Base-by-base conservation (phyloP, 2,797 vertebrate species). In the Dermochelys coriacea region DNA sequence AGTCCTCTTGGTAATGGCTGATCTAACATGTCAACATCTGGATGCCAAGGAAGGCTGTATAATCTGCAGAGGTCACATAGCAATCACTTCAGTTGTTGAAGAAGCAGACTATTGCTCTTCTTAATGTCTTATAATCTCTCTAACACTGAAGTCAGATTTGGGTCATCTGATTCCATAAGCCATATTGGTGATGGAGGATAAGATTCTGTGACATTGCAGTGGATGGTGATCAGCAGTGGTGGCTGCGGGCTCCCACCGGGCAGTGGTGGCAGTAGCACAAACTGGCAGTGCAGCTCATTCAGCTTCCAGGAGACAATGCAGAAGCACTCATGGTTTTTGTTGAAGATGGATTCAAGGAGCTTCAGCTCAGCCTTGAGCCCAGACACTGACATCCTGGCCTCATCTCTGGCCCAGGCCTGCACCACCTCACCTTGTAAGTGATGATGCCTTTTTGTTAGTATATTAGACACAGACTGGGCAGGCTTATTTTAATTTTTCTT, bases 141-240 rank as follows among this genome's bases (percentile, higher is more conserved):
- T 97, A 99, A 97, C 95, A 99, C 99, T 96, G 99, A 99, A 51
- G 99, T 98, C 98, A 99, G 98, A 97, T 99, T 99, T 51, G 99
- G 99, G 98, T 99, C 99, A 98, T 99, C 99, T 96, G 99, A 99
- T 98, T 99, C 99, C 98, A 99, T 99, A 97, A 99, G 99, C 99
- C 99, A 99, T 99, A 99, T 99, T 75, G 99, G 99, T 59, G 99
- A 98, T 81, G 99, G 99, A 75, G 99, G 99, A 92, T 99, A 99
- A 3, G 99, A 99, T 96, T 99, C 99, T 99, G 99, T 99, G 95
- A 99, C 99, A 94, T 99, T 99, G 98, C 99, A 99, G 98, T 99
- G 99, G 93, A 99, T 99, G 80, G 99, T 99, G 83, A 99, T 98
- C 97, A 96, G 95, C 98, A 99, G 83, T 61, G 59, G 59, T 88